Percentiles rank a stretch among this genome's conserved stretches.
These are phyloP conservation scores for Romanogobio albipinnatus DNA, from an alignment of 2,113 vertebrate genomes.

Conservation along the genomic window DNA sequence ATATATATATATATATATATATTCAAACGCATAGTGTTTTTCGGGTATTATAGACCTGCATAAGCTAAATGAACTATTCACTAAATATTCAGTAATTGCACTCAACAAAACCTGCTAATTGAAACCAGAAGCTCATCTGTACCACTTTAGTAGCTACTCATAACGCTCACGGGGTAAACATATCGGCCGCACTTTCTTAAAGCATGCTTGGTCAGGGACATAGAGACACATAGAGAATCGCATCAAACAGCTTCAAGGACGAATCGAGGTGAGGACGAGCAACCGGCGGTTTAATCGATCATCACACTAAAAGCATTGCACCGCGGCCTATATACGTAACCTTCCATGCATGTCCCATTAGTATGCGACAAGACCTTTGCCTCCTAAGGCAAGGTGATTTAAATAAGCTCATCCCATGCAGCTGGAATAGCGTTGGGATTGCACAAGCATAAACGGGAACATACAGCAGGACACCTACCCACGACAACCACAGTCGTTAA, in stretches of 20 bases:
- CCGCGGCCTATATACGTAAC: neutral
- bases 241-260: conserved; percentile 52
- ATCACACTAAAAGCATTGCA: conserved; percentile 3
- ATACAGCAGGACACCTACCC: conserved; percentile 9
- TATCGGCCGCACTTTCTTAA: conserved; percentile 20
- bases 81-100: neutral
- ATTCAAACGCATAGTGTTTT: too few relatives aligned
- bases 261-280: conserved; percentile 43
- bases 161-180: conserved; percentile 23
- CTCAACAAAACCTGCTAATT: neutral
- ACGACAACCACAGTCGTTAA: conserved; percentile 48
- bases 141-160: neutral
- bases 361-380: neutral
- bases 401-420: neutral
- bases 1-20: too few relatives aligned
- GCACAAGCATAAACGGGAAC: neutral
- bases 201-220: neutral
- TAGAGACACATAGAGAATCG: neutral
- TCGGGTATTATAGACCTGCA: too few relatives aligned
- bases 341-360: conserved; percentile 24
- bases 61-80: neutral
- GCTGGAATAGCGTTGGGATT: neutral
- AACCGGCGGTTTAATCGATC: neutral
- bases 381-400: neutral
- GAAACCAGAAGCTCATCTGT: conserved; percentile 10